Evolutionary conservation across 2,113 vertebrate species (phyloP), one percentile per base, ranked within the genome.

Genomic region (Gallinago jamesoni): DNA sequence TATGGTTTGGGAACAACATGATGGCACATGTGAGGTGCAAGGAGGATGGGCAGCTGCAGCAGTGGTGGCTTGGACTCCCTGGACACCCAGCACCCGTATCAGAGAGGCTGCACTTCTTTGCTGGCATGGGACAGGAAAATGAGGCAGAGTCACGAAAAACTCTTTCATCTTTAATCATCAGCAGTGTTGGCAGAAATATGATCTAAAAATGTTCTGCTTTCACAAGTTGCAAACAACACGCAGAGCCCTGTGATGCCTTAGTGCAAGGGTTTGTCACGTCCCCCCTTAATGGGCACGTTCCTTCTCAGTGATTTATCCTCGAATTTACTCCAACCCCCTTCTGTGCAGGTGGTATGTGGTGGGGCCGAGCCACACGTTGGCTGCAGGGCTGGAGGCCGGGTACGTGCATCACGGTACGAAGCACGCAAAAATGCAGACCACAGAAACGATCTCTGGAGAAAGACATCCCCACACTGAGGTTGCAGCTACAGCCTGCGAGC

Each of bases 101-200:
- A 62, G 73, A 62, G 7, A n/a, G 28, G 16, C 24, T 87, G 50
- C 27, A 15, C 12, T 67, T 63, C 37, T 84, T 47, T 89, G 28
- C 47, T 79, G 70, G 20, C 27, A 15, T 47, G 7, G 41, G 48
- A 28, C 19, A 63, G 33, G 22, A 87, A 91, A 94, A 81, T 52
- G 20, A 87, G 28, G 33, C 48, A 80, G 48, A 56, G 37, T 37
- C 27, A 27, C 82, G 48, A 76, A 77, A 89, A 92, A 12, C 19
- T 47, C 59, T 53, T 87, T 68, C 9, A 48, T 79, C 53, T 43
- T 68, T 86, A 50, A 92, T 52, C 47, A 43, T 37, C 72, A 67
- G 12, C 3, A 3, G 23, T 0, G 0, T 7, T 70, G 19, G 59
- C 62, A 89, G 68, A 78, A 94, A 94, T 20, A 52, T 0, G 4